These are phyloP conservation scores for Phyllotis vaccarum DNA, from an alignment of 2,797 vertebrate species.

Conservation along the genomic window DNA sequence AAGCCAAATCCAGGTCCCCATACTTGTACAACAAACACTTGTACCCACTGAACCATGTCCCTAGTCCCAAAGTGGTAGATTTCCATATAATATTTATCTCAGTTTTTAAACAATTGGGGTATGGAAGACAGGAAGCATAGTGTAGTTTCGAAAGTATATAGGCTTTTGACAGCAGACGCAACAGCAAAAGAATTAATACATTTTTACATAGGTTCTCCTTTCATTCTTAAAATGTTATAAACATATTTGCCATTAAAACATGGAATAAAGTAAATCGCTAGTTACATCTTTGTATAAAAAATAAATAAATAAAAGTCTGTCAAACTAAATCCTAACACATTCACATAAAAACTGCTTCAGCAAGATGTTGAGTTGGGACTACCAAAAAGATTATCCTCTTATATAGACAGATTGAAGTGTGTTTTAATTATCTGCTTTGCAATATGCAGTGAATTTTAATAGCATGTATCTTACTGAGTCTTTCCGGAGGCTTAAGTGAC, in stretches of 20 bases:
- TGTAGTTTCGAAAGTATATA: neutral
- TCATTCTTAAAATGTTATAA: neutral
- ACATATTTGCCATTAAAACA: constrained; percentile 29
- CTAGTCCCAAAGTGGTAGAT: neutral
- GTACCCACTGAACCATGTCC: too few relatives aligned
- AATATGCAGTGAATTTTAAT: neutral
- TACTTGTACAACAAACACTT: too few relatives aligned
- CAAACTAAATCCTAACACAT: neutral
- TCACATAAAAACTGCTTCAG: constrained; percentile 7
- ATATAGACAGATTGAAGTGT: neutral
- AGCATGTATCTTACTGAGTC: constrained; percentile 15
- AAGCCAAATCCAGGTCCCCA: neutral
- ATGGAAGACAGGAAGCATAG: neutral
- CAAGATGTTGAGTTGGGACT: constrained; percentile 3
- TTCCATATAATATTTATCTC: neutral
- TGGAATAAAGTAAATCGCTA: neutral
- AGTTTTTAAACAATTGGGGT: neutral
- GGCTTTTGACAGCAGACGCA: neutral
- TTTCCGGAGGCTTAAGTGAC: constrained; percentile 28
- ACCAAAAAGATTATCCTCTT: constrained; percentile 47
- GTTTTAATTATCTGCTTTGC: constrained; percentile 53
- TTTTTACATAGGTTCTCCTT: neutral
- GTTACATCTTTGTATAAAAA: neutral
- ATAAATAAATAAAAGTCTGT: neutral
- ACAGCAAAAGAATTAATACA: neutral